Conservation (phyloP, 1,140 invertebrate species). For the Euglossa dilemma region DNA sequence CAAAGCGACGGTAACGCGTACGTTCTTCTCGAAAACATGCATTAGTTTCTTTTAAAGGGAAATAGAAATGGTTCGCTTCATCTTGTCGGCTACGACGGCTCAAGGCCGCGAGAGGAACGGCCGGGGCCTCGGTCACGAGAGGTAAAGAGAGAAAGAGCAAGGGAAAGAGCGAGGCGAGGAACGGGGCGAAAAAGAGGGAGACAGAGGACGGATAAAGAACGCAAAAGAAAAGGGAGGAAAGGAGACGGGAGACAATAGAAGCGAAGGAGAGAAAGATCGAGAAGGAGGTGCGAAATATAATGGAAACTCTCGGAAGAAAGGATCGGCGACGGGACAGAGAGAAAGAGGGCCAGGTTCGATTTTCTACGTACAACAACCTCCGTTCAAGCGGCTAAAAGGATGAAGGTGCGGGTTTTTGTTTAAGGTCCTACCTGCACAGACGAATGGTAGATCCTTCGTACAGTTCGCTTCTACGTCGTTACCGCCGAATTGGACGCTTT, state of each 20-base stretch:
- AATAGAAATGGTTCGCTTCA: constrained; percentile 46
- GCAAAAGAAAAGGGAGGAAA: constrained; percentile 25
- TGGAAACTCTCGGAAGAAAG: constrained; percentile 13
- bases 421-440: constrained; percentile 72
- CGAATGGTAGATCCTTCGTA: constrained; percentile 74
- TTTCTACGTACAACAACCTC: neutral
- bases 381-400: neutral
- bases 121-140: constrained; percentile 66
- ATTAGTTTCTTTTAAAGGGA: constrained; percentile 21
- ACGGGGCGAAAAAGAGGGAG: constrained; percentile 17
- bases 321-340: constrained; percentile 13
- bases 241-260: constrained; percentile 19
- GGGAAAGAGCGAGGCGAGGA: constrained; percentile 23
- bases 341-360: neutral
- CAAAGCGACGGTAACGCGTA: neutral
- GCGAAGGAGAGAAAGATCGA: constrained; percentile 32
- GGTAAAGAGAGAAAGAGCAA: constrained; percentile 36
- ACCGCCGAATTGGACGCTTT: constrained; percentile 83
- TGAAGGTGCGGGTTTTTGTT: constrained; percentile 32
- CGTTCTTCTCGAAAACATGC: neutral
- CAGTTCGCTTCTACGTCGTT: constrained; percentile 80
- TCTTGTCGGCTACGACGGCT: constrained; percentile 59
- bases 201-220: constrained; percentile 21
- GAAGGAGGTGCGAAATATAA: constrained; percentile 31
- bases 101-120: constrained; percentile 75